phyloP scores from a whole-genome alignment of 2,797 vertebrate species.

The Oreonectes daqikongensis region DNA sequence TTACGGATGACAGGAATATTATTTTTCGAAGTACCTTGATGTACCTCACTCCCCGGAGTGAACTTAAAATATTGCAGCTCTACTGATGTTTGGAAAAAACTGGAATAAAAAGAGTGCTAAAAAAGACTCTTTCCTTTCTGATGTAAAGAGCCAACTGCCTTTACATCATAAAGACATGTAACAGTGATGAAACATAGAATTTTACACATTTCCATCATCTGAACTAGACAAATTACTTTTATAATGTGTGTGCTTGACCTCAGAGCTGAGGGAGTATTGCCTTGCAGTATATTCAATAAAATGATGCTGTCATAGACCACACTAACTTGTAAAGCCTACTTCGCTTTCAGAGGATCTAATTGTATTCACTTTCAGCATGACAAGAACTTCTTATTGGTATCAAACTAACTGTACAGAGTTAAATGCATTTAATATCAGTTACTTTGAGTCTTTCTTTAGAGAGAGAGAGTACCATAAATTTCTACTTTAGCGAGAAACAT shows the following conservation, averaged over 20 bases:
- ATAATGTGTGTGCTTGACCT: constrained; percentile 32
- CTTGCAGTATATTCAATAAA: constrained; percentile 34
- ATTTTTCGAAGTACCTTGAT: constrained; percentile 1
- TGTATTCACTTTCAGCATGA: not conserved
- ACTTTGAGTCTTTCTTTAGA: not conserved
- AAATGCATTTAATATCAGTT: constrained; percentile 15
- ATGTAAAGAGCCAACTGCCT: not conserved
- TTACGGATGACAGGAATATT: not conserved
- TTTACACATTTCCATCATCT: constrained; percentile 20
- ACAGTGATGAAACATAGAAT: constrained; percentile 2
- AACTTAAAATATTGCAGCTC: not conserved
- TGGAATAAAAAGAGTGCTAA: not conserved
- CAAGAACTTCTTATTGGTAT: constrained; percentile 23
- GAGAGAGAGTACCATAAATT: too few species aligned
- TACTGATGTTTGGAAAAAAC: not conserved
- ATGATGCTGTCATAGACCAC: constrained; percentile 25
- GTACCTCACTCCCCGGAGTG: not conserved
- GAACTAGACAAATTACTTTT: constrained; percentile 26
- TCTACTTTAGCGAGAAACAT: too few species aligned
- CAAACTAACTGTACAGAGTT: not conserved
- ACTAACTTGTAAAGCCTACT: constrained; percentile 35
- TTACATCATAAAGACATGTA: constrained; percentile 19
- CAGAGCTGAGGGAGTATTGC: constrained; percentile 48
- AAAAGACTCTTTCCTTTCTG: not conserved
- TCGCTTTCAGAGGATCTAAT: constrained; percentile 12